These are phyloP conservation scores for Bombyx huttoni DNA, from an alignment of 2,888 invertebrate genomes.

Conservation along the genomic window DNA sequence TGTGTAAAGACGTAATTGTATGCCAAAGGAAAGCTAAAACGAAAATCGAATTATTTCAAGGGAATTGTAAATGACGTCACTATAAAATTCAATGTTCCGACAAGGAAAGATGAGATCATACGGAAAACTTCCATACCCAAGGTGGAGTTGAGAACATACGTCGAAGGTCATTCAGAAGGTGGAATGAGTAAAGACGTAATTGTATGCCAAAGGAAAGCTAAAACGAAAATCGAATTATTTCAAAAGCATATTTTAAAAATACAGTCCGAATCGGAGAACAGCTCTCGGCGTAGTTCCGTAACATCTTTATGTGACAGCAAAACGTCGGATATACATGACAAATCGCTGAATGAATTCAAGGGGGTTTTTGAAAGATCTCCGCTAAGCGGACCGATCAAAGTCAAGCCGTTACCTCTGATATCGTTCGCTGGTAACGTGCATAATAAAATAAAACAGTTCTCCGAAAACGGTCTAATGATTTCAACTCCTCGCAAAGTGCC, in stretches of 20 bases:
- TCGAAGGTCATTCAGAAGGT: constrained; percentile 40
- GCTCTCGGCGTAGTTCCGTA: constrained; percentile 45
- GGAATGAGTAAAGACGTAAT: constrained; percentile 50
- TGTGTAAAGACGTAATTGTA: constrained; percentile 47
- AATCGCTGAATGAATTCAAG: constrained; percentile 41
- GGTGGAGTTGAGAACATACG: constrained; percentile 57
- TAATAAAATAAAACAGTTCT: constrained; percentile 60
- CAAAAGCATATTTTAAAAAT: constrained; percentile 57
- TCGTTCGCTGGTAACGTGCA: constrained; percentile 48
- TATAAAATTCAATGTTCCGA: constrained; percentile 49
- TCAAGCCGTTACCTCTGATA: constrained; percentile 31
- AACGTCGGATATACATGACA: constrained; percentile 18
- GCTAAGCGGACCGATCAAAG: constrained; percentile 18
- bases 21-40: constrained; percentile 58
- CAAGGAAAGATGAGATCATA: constrained; percentile 38
- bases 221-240: constrained; percentile 61
- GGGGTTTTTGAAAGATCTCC: constrained; percentile 41
- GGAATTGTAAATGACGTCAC: constrained; percentile 49
- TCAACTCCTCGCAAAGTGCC: constrained; percentile 32
- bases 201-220: constrained; percentile 56
- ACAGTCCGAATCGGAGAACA: constrained; percentile 51
- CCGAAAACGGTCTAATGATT: constrained; percentile 21
- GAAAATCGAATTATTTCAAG: constrained; percentile 65
- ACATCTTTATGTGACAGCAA: constrained; percentile 41
- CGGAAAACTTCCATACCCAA: constrained; percentile 31